phyloP scores from a whole-genome alignment of 2,113 vertebrate genomes.

The Takifugu bimaculatus region DNA sequence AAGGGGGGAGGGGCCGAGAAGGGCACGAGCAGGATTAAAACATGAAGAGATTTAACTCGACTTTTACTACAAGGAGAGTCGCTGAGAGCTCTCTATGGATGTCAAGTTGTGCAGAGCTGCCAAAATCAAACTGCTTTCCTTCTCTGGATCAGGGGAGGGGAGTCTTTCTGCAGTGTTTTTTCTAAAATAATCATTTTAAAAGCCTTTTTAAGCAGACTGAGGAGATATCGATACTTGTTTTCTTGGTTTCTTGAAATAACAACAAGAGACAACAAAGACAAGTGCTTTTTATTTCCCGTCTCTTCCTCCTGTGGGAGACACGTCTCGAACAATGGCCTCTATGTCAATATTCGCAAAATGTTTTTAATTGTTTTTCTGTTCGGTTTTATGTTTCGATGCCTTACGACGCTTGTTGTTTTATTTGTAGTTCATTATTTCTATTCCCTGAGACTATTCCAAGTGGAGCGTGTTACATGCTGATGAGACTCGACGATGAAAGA shows the following conservation, averaged over 20 bases:
- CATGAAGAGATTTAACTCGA: slow-evolving; percentile 68
- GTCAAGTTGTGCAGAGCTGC: slow-evolving; percentile 80
- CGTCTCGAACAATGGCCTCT: slow-evolving; percentile 73
- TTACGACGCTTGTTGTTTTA: slow-evolving; percentile 72
- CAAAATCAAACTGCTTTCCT: slow-evolving; percentile 77
- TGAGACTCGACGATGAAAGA: slow-evolving; percentile 59
- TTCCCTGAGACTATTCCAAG: slow-evolving; percentile 65
- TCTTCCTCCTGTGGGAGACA: slow-evolving; percentile 64
- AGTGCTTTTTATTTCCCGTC: slow-evolving; percentile 82
- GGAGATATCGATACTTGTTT: slow-evolving; percentile 70
- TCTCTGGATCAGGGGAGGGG: slow-evolving; percentile 49
- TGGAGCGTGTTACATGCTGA: slow-evolving; percentile 52
- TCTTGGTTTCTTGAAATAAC: slow-evolving; percentile 70
- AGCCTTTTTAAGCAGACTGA: slow-evolving; percentile 79
- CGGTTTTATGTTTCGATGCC: slow-evolving; percentile 76
- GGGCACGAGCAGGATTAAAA: slow-evolving; percentile 65
- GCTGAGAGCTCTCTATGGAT: slow-evolving; percentile 72
- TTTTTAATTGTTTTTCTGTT: slow-evolving; percentile 73
- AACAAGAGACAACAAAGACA: slow-evolving; percentile 69
- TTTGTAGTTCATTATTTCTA: slow-evolving; percentile 57
- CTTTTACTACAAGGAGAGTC: slow-evolving; percentile 71
- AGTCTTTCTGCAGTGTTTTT: slow-evolving; percentile 75
- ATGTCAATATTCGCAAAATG: slow-evolving; percentile 63
- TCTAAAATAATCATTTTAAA: slow-evolving; percentile 80
- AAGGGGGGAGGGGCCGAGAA: slow-evolving; percentile 38